Percentiles rank a stretch among this genome's conserved stretches.
These are phyloP conservation scores for Brachirus orientalis DNA, from an alignment of 2,113 vertebrate genomes.

Conservation along the genomic window DNA sequence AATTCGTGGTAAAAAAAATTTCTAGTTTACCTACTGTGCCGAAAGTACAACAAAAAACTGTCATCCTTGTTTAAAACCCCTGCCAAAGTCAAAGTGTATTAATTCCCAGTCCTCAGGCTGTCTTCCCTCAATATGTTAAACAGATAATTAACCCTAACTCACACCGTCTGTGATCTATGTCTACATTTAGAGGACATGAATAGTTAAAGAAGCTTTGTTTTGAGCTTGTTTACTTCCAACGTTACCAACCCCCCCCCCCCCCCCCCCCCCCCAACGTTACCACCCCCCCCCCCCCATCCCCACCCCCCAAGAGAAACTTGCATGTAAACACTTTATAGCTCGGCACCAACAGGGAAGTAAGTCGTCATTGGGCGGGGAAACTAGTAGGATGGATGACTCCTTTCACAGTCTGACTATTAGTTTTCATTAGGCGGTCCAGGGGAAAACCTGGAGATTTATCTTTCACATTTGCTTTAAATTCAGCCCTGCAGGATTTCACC, in stretches of 20 bases:
- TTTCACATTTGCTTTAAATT: conserved; percentile 80
- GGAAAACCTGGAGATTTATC: conserved; percentile 81
- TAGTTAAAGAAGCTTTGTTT: conserved; percentile 36
- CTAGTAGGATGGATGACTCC: conserved; percentile 74
- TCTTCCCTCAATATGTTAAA: conserved; percentile 8
- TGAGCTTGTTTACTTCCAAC: conserved; percentile 62
- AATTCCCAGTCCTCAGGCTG: conserved; percentile 6
- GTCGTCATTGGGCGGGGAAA: conserved; percentile 61
- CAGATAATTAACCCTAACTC: conserved; percentile 27
- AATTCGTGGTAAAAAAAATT: not conserved
- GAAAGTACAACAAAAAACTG: conserved; percentile 15
- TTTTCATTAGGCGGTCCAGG: conserved; percentile 80
- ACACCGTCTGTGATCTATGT: conserved; percentile 18
- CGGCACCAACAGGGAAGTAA: conserved; percentile 51
- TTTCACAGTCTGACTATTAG: conserved; percentile 79
- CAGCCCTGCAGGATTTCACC: conserved; percentile 76
- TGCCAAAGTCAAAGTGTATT: not conserved
- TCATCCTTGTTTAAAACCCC: too few relatives aligned
- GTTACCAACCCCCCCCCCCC: conserved; percentile 44
- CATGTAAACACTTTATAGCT: conserved; percentile 63
- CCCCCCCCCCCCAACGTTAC: too few relatives aligned
- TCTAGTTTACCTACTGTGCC: not conserved
- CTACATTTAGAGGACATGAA: conserved; percentile 33
- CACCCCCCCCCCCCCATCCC: too few relatives aligned
- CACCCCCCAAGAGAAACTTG: conserved; percentile 43